A percentile compares a stretch with the other conserved stretches of the same genome.
These are phyloP conservation scores for Lepus townsendii DNA, from an alignment of 2,797 vertebrate species.

Conservation along the genomic window DNA sequence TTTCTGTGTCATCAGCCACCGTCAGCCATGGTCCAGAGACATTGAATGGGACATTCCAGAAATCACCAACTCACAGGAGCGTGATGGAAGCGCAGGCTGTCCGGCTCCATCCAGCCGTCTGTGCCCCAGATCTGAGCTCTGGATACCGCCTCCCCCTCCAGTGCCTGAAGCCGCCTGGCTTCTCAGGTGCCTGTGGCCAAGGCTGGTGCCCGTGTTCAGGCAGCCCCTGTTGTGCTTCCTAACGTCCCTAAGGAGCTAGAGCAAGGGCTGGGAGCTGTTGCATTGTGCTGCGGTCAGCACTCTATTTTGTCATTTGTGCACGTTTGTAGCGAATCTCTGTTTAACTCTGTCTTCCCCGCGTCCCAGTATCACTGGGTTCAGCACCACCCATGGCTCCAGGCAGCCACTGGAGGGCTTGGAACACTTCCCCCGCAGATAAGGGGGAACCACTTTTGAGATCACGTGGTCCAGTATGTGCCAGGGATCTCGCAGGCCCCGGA, in stretches of 20 bases:
- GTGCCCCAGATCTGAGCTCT: not conserved
- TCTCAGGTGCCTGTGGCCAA: not conserved
- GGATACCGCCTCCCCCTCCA: not conserved
- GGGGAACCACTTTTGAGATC: not conserved
- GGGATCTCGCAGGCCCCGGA: not conserved
- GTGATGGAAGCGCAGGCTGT: too few relatives aligned
- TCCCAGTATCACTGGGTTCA: too few relatives aligned
- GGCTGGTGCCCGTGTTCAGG: not conserved
- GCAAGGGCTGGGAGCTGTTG: not conserved
- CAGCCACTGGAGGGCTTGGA: not conserved
- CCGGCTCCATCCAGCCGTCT: not conserved
- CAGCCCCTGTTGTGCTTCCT: not conserved
- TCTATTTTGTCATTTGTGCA: not conserved
- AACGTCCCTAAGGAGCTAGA: not conserved
- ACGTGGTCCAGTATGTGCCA: accelerated
- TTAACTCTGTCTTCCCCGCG: not conserved
- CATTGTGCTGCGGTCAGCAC: too few relatives aligned
- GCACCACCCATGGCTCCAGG: not conserved
- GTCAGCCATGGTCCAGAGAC: not conserved
- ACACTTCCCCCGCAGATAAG: not conserved
- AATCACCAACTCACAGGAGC: not conserved
- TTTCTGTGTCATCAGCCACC: not conserved
- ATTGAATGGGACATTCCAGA: not conserved
- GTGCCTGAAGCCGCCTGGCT: not conserved
- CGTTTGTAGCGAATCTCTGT: not conserved